Evolutionary conservation across 2,888 invertebrate species (phyloP).

Genomic region (Andrena minutula): DNA sequence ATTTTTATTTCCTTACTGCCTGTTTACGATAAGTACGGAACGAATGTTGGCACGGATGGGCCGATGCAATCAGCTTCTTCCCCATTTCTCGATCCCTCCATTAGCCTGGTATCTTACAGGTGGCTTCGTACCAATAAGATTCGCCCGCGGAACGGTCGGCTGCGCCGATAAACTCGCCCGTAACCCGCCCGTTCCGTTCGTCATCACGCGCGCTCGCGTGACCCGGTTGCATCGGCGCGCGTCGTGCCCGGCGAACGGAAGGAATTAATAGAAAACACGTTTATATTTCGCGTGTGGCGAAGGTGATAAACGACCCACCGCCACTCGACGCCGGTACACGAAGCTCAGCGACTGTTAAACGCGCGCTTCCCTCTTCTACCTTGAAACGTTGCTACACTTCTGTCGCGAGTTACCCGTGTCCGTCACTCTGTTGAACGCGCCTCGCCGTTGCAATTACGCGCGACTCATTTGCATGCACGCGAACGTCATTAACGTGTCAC

Average conservation of each 20-base stretch:
- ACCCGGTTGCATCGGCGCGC: constrained; percentile 61
- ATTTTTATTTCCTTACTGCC: too few relatives aligned
- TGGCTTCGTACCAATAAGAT: constrained; percentile 2
- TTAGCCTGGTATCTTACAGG: too few relatives aligned
- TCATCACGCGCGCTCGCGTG: constrained; percentile 64
- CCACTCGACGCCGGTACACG: constrained; percentile 56
- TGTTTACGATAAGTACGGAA: too few relatives aligned
- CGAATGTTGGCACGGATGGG: too few relatives aligned
- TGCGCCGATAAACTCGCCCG: constrained; percentile 28
- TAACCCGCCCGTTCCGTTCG: constrained; percentile 64
- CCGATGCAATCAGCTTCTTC: not conserved
- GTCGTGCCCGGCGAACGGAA: constrained; percentile 65
- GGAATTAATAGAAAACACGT: constrained; percentile 80
- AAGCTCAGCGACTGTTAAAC: constrained; percentile 56
- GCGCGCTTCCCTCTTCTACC: constrained; percentile 14
- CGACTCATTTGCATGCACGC: constrained; percentile 32
- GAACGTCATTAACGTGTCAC: constrained; percentile 38
- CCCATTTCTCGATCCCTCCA: too few relatives aligned
- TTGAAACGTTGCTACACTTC: constrained; percentile 31
- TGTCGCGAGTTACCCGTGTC: constrained; percentile 35
- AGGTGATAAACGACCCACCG: constrained; percentile 73
- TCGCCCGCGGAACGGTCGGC: constrained; percentile 14
- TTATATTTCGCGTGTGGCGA: constrained; percentile 78
- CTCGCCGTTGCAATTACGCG: constrained; percentile 21
- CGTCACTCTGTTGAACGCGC: constrained; percentile 34